A percentile compares a stretch with the other conserved stretches of the same genome.
These are phyloP conservation scores for Coracopsis vasa DNA, from an alignment of 2,113 vertebrate genomes.

Conservation along the genomic window DNA sequence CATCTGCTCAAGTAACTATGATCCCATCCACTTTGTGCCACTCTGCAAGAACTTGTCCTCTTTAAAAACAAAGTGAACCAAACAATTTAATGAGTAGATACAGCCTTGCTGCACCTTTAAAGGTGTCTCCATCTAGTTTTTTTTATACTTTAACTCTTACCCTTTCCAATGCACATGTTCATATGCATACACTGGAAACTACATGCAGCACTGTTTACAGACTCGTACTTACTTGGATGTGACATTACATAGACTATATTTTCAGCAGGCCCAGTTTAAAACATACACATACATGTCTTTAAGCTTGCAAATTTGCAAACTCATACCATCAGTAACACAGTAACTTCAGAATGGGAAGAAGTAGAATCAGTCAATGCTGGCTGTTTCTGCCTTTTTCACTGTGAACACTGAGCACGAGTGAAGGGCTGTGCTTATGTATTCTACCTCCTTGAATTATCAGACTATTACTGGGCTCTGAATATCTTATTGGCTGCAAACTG, in stretches of 20 bases:
- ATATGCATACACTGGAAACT: background rate
- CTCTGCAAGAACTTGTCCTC: background rate
- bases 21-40: background rate
- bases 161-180: background rate
- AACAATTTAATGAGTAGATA: background rate
- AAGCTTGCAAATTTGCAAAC: background rate
- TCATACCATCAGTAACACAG: background rate
- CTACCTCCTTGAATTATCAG: background rate
- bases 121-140: background rate
- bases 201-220: background rate
- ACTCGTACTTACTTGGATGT: accelerated
- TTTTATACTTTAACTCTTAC: background rate
- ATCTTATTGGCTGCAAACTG: background rate
- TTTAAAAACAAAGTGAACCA: background rate
- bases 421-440: background rate
- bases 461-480: background rate
- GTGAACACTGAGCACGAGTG: accelerated
- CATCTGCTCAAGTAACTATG: background rate
- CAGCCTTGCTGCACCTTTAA: background rate
- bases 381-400: background rate
- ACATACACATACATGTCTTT: background rate
- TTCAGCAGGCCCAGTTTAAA: background rate
- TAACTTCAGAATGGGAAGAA: background rate
- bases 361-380: background rate
- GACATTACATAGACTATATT: background rate